A percentile compares a stretch with the other conserved stretches of the same genome.
phyloP scores from a whole-genome alignment of 2,888 invertebrate species.

The Phaonia tiefii region DNA sequence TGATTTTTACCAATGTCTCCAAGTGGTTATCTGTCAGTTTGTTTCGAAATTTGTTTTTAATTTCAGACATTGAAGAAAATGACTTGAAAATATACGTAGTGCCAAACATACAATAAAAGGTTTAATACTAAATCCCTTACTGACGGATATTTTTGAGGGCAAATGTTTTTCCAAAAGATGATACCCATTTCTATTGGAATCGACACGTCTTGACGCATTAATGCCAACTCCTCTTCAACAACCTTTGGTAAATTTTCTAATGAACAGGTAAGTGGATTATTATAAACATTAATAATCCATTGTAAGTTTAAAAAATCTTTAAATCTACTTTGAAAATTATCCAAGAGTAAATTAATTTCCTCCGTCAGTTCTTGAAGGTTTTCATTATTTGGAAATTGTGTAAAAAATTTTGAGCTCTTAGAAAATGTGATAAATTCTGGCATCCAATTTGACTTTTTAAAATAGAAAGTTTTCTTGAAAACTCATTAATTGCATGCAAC shows the following conservation, averaged over 20 bases:
- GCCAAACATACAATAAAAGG: too few species aligned
- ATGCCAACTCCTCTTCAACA: slow-evolving; percentile 17
- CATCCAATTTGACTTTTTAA: too few species aligned
- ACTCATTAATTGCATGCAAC: too few species aligned
- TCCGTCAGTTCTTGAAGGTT: slow-evolving; percentile 4
- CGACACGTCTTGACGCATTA: slow-evolving; percentile 17
- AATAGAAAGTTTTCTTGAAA: too few species aligned
- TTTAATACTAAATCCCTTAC: slow-evolving; percentile 20
- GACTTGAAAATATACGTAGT: too few species aligned
- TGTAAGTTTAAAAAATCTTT: too few species aligned
- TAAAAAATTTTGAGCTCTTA: slow-evolving; percentile 29
- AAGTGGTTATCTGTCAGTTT: slow-evolving; percentile 17
- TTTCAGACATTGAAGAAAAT: slow-evolving; percentile 22
- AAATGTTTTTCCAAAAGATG: slow-evolving; percentile 41
- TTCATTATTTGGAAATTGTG: slow-evolving; percentile 32
- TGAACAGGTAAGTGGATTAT: slow-evolving; percentile 31
- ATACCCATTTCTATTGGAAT: slow-evolving; percentile 27
- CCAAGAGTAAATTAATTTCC: too few species aligned
- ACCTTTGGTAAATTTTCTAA: too few species aligned
- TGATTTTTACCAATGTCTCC: slow-evolving; percentile 2
- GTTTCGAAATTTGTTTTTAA: slow-evolving; percentile 31
- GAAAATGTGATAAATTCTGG: too few species aligned
- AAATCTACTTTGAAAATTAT: too few species aligned
- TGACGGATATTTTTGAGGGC: slow-evolving; percentile 16
- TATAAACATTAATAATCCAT: slow-evolving; percentile 16